phyloP scores from a whole-genome alignment of 2,113 vertebrate species.

The Phycodurus eques region DNA sequence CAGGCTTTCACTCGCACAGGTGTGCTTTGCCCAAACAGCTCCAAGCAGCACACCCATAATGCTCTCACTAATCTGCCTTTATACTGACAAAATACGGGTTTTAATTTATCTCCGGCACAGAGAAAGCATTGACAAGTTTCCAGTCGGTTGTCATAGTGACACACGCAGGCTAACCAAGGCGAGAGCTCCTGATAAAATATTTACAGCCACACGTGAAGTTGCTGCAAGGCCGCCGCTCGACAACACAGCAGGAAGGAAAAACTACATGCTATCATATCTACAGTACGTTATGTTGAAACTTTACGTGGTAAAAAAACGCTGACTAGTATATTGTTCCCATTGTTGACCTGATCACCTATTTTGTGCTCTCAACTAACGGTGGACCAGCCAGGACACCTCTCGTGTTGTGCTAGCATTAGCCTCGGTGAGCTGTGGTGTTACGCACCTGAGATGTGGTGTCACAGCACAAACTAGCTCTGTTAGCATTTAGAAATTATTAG shows the following conservation, averaged over 20 bases:
- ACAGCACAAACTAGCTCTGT: too few species aligned
- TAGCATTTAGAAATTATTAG: too few species aligned
- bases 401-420: too few species aligned
- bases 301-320: too few species aligned
- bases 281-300: neutral
- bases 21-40: conserved; percentile 42
- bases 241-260: conserved; percentile 16
- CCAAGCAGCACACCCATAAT: conserved; percentile 35
- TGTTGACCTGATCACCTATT: too few species aligned
- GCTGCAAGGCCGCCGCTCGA: neutral
- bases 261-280: neutral
- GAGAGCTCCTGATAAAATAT: conserved; percentile 64
- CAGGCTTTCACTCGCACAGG: conserved; percentile 34
- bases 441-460: too few species aligned
- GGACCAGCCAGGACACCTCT: too few species aligned
- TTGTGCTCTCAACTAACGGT: too few species aligned
- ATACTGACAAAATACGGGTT: neutral
- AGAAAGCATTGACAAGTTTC: neutral
- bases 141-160: conserved; percentile 38
- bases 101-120: neutral
- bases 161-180: conserved; percentile 42
- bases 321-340: too few species aligned
- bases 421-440: too few species aligned
- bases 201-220: conserved; percentile 43
- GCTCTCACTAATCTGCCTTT: neutral